Evolutionary conservation across 2,113 vertebrate species (phyloP), one percentile per base, ranked within the genome.

Genomic region (Salminus brasiliensis): DNA sequence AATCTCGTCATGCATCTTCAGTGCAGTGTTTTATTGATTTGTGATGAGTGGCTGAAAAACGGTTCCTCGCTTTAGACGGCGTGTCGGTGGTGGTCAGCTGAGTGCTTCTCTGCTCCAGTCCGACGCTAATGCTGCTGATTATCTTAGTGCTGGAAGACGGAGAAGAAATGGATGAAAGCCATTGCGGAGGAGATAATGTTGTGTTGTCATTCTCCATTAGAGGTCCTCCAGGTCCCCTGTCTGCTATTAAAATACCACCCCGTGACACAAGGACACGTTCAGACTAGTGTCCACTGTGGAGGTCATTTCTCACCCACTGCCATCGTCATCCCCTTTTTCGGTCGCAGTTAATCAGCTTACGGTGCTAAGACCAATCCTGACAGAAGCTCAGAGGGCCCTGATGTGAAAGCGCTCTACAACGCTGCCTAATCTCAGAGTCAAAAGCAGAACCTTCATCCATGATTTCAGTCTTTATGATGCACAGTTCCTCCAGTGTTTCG

Each of bases 251-350:
- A 10, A 1, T 21, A n/a, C 13, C 52, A 11, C 8, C 5, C 2
- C 5, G 9, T 12, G 6, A 55, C 23, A 55, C n/a, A 9, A 52
- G 7, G 16, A 52, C 47, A 52, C 13, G 15, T 15, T 76, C 43
- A 52, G 49, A 21, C 16, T 13, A 1, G 57, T 34, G 49, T 66
- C 74, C 43, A 62, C 55, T 52, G 47, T 15, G 16, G 43, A 45
- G 43, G 43, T 45, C 43, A 10, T 43, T 43, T 43, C 41, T 43
- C 41, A 45, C 36, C 74, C 43, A 62, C 43, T n/a, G 1, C 16
- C 57, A 59, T 45, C 53, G 29, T 74, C 55, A 74, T 60, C 55
- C 34, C n/a, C 63, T 63, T 49, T 66, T 6, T 76, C 21, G 2
- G 32, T 25, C 32, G 39, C 13, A 16, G 27, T 67, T 53, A 67